Evolutionary conservation across 2,888 invertebrate species (phyloP).

Genomic region (Desoria tigrina): DNA sequence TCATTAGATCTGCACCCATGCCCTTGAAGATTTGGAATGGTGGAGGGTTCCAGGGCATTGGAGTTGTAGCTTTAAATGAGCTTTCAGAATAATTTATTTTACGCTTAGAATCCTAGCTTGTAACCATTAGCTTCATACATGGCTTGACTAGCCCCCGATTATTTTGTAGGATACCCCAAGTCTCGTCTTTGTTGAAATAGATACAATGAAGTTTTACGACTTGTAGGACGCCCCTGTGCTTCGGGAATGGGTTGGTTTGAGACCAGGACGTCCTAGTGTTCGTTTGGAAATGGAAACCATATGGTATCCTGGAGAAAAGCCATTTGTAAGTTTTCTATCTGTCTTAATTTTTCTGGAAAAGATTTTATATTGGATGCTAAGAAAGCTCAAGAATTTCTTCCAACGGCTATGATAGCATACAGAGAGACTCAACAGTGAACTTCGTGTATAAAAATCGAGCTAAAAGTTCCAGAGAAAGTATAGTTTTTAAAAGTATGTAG

Average conservation of each 20-base stretch:
- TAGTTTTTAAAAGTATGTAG: too few species aligned
- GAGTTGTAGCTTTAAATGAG: background rate
- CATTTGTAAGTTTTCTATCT: conserved; percentile 45
- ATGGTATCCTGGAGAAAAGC: conserved; percentile 37
- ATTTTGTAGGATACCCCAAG: too few species aligned
- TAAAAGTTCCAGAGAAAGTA: too few species aligned
- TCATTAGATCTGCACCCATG: too few species aligned
- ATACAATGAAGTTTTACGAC: background rate
- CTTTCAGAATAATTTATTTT: conserved; percentile 5
- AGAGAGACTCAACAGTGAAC: too few species aligned
- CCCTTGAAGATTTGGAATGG: too few species aligned
- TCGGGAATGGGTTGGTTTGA: conserved; percentile 70
- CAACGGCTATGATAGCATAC: too few species aligned
- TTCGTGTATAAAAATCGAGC: too few species aligned
- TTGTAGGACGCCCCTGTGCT: conserved; percentile 62
- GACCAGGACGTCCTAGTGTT: conserved; percentile 68
- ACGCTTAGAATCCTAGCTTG: background rate
- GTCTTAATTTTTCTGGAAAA: background rate
- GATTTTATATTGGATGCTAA: background rate
- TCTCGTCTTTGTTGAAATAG: too few species aligned
- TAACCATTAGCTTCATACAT: too few species aligned
- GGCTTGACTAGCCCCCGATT: too few species aligned
- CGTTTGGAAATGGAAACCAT: conserved; percentile 63
- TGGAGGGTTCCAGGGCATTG: too few species aligned
- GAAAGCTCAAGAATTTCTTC: background rate